Base-by-base conservation (phyloP, 1,140 invertebrate genomes). In the Ostrea edulis region DNA sequence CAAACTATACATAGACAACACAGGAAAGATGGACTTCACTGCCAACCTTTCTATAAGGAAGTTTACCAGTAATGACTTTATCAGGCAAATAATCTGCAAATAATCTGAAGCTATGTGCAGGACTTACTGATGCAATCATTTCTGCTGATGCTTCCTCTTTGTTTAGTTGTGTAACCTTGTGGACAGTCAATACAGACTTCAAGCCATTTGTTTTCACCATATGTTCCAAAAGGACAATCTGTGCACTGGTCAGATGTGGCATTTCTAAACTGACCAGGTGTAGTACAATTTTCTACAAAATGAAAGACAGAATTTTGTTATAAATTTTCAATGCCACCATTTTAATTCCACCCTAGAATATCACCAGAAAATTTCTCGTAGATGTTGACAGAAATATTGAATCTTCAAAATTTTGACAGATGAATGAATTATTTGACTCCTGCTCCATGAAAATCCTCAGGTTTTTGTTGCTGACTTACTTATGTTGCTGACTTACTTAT, bases 201-300 rank as follows among this genome's bases (percentile, higher is more conserved):
- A 65, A 84, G 88, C 90, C 90, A 92, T 86, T 89, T 90, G 22
- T 85, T 12, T 11, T 86, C 86, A 54, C 90, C 89, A 62, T 91
- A 93, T 5, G 81, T 86, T 8, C 90, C 92, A 17, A 86, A 2
- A 11, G 90, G 90, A 85, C 92, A 93, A 2, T 54, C 14, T 53
- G 62, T 83, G 89, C 92, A 93, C 44, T 17, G 8, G 51, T 93
- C 90, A 14, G 51, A 86, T 3, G 20, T 25, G 54, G 87, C 29
- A 54, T 92, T 87, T 51, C 87, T 58, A 83, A 89, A 93, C 14
- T 86, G 58, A 14, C 92, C 92, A 20, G 90, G 86, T 4, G n/a
- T 51, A n/a, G 91, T 91, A 68, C 92, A 93, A 71, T 93, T 92
- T 22, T 51, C 92, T 93, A 55, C 0, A 77, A 68, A 77, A 3